Conservation (phyloP, 2,888 invertebrate species). For the Lepidocyrtinus sp. region DNA sequence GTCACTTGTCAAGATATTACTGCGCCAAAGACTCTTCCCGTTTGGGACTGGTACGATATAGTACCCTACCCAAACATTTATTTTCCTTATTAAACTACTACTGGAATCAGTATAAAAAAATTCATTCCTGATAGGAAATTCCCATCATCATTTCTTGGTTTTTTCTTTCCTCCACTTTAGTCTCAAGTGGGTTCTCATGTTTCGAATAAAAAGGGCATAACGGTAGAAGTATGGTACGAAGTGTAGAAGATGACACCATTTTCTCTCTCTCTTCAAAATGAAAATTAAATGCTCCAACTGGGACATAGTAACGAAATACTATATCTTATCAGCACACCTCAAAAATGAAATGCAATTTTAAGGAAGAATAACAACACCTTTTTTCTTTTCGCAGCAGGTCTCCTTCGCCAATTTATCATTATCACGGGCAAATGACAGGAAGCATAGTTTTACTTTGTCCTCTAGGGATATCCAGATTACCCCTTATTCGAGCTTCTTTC, state of each 20-base stretch:
- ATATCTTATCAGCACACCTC: not conserved
- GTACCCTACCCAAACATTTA: too few species aligned
- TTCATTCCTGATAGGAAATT: too few species aligned
- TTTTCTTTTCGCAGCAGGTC: not conserved
- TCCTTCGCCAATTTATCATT: slow-evolving; percentile 22
- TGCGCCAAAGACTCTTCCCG: too few species aligned
- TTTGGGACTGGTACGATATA: too few species aligned
- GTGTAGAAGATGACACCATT: not conserved
- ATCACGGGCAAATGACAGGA: slow-evolving; percentile 8
- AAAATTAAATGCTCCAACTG: slow-evolving; percentile 14
- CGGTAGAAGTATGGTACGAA: too few species aligned
- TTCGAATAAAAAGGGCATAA: slow-evolving; percentile 11
- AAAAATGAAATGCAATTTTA: slow-evolving; percentile 3
- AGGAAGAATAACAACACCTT: slow-evolving; percentile 1
- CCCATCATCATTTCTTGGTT: slow-evolving; percentile 5
- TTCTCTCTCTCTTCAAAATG: not conserved
- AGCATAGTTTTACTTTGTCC: too few species aligned
- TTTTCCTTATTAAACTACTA: too few species aligned
- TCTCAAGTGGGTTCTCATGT: slow-evolving; percentile 8
- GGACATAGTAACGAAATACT: slow-evolving; percentile 11
- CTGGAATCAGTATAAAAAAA: too few species aligned
- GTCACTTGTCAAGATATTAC: too few species aligned
- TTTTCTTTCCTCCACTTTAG: not conserved
- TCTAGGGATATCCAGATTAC: too few species aligned
- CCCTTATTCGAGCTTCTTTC: too few species aligned